A percentile compares a stretch with the other conserved stretches of the same genome.
phyloP scores from a whole-genome alignment of 2,113 vertebrate species.

The Damaliscus lunatus region DNA sequence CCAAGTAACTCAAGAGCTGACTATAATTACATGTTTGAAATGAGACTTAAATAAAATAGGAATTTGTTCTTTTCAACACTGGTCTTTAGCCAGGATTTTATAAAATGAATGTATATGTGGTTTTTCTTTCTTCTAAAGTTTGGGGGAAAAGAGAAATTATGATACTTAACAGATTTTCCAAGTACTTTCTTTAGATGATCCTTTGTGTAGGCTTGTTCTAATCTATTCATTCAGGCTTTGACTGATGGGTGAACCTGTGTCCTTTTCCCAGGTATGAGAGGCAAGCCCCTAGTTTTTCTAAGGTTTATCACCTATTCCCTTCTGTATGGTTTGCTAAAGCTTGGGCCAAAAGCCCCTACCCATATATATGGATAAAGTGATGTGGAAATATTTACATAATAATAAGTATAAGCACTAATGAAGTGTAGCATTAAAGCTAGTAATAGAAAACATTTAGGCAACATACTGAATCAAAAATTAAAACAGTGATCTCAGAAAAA shows the following conservation, averaged over 20 bases:
- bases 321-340: not conserved
- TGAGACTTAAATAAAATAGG: not conserved
- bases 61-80: not conserved
- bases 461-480: not conserved
- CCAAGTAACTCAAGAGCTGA: not conserved
- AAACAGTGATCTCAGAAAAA: not conserved
- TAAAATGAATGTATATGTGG: not conserved
- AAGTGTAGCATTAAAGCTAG: not conserved
- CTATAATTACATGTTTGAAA: not conserved
- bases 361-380: not conserved
- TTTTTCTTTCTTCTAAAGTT: conserved; percentile 9
- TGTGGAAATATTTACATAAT: not conserved
- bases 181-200: not conserved
- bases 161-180: not conserved
- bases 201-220: not conserved
- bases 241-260: not conserved
- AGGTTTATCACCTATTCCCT: not conserved
- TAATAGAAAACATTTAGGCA: not conserved
- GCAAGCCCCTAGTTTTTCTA: not conserved
- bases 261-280: not conserved
- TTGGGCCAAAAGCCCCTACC: not conserved
- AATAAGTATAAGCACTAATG: not conserved
- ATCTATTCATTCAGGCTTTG: not conserved
- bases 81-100: not conserved
- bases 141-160: not conserved